phyloP scores from a whole-genome alignment of 30 jellyfish, hydroid and myxozoan species.

The Catostylus mosaicus region DNA sequence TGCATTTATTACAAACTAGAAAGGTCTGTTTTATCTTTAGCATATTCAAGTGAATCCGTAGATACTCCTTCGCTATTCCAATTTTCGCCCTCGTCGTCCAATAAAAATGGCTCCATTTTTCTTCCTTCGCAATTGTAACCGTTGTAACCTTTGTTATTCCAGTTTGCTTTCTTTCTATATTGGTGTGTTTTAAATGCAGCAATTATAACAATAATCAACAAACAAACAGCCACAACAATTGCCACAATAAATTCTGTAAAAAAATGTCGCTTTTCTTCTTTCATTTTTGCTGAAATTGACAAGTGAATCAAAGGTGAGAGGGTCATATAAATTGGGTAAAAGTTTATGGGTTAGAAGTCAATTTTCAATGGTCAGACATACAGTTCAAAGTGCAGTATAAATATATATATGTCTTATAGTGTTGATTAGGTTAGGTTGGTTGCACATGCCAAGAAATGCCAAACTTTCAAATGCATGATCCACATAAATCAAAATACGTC shows the following conservation, averaged over 20 bases:
- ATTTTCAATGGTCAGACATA: too few species aligned
- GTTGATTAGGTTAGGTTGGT: too few species aligned
- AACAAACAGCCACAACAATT: conserved; percentile 17
- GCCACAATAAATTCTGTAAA: conserved; percentile 30
- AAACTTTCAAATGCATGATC: not conserved
- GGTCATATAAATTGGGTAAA: too few species aligned
- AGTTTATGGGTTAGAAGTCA: too few species aligned
- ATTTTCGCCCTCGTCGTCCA: conserved; percentile 46
- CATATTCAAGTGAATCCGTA: conserved; percentile 24
- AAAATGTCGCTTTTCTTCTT: not conserved
- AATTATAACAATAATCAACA: conserved; percentile 13
- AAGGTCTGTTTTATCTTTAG: conserved; percentile 24
- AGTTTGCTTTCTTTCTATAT: conserved; percentile 8
- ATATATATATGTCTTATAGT: too few species aligned
- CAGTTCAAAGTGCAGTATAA: too few species aligned
- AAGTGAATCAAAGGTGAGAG: not conserved
- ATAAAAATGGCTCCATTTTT: conserved; percentile 57
- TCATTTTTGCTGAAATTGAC: not conserved
- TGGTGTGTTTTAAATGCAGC: conserved; percentile 8
- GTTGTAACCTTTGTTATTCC: conserved; percentile 38
- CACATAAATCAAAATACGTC: not conserved
- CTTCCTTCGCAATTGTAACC: conserved; percentile 27
- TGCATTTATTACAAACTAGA: conserved; percentile 31
- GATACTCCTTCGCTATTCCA: conserved; percentile 20
- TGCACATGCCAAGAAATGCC: not conserved